Evolutionary conservation across 2,113 vertebrate species (phyloP).

Genomic region (Mirza zaza): DNA sequence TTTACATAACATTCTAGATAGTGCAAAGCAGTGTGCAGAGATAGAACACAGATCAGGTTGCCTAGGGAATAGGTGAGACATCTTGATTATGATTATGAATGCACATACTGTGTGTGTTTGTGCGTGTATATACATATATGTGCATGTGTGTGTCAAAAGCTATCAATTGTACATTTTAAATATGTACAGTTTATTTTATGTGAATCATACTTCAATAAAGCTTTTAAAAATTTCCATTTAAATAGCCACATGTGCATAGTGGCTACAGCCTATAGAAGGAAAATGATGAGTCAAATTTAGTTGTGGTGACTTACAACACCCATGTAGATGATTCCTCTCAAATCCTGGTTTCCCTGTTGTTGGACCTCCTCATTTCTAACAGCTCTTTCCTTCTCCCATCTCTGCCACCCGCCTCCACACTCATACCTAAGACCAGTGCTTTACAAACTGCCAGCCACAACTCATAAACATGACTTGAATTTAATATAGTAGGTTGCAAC

Average conservation of each 20-base stretch:
- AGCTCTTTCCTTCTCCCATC: neutral
- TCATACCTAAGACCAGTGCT: neutral
- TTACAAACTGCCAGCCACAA: neutral
- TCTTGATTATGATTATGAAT: neutral
- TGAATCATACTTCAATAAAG: neutral
- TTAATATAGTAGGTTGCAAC: neutral
- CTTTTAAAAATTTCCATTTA: neutral
- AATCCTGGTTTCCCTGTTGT: neutral
- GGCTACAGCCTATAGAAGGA: neutral
- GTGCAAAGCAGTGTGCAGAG: neutral
- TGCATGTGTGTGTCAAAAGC: neutral
- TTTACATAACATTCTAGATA: neutral
- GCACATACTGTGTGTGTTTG: neutral
- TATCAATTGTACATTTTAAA: neutral
- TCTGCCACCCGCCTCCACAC: neutral
- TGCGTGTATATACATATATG: neutral
- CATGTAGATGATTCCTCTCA: neutral
- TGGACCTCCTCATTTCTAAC: neutral
- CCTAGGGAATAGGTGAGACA: neutral
- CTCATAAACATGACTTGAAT: neutral
- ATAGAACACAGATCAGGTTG: neutral
- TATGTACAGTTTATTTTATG: neutral
- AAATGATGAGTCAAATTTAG: neutral
- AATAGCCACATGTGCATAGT: neutral
- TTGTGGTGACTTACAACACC: neutral